Conservation (phyloP, 2,113 vertebrate genomes). For the Otus sunia region DNA sequence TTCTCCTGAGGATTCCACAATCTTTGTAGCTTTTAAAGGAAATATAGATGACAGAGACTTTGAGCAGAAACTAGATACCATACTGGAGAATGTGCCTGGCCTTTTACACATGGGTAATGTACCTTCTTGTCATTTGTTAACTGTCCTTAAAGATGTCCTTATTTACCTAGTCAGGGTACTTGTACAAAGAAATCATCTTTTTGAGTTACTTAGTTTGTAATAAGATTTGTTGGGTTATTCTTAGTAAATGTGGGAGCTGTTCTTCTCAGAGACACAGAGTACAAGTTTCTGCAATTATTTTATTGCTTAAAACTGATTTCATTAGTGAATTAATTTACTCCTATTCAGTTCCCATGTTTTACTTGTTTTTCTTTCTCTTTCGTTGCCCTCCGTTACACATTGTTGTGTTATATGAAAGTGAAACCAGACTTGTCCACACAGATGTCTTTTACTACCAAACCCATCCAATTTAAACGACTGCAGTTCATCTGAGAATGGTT, state of each 20-base stretch:
- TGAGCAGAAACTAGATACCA: slow-evolving; percentile 82
- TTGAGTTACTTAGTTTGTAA: not conserved
- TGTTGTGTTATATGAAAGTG: not conserved
- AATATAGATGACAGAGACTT: slow-evolving; percentile 93
- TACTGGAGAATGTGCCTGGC: slow-evolving; percentile 86
- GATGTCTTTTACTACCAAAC: not conserved
- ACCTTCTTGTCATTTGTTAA: not conserved
- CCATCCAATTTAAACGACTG: not conserved
- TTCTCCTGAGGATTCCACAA: slow-evolving; percentile 78
- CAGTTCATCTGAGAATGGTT: not conserved
- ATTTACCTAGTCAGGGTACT: not conserved
- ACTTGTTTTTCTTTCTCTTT: not conserved
- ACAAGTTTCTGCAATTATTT: not conserved
- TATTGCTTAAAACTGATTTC: not conserved
- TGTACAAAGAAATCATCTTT: not conserved
- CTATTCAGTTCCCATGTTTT: not conserved
- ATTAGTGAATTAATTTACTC: not conserved
- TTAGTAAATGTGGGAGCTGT: not conserved
- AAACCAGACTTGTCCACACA: not conserved
- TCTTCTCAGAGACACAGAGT: not conserved
- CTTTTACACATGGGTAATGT: slow-evolving; percentile 89
- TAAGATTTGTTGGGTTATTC: not conserved
- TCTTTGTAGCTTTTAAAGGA: slow-evolving; percentile 93
- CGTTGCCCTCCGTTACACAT: not conserved
- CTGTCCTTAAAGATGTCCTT: not conserved